Evolutionary conservation across 2,113 vertebrate species (phyloP).

Genomic region (Ellobius talpinus): DNA sequence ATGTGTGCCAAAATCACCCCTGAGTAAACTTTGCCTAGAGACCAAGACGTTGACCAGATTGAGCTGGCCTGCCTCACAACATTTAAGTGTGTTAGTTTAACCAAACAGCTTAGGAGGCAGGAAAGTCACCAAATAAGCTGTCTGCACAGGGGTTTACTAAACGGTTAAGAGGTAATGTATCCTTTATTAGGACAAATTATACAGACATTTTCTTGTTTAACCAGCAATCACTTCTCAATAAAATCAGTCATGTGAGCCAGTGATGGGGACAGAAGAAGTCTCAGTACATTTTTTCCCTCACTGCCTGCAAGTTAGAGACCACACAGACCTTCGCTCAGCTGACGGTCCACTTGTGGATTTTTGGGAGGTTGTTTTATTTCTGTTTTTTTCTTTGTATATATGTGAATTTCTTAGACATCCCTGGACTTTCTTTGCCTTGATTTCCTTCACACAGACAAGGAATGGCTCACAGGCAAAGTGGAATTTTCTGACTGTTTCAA

Average conservation of each 20-base stretch:
- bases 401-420: neutral
- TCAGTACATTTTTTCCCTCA: constrained; percentile 16
- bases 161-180: neutral
- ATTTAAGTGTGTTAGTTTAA: constrained; percentile 22
- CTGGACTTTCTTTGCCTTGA: neutral
- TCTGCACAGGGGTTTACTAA: neutral
- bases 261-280: neutral
- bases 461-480: constrained; percentile 28
- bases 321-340: neutral
- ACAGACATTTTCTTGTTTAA: constrained; percentile 38
- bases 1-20: neutral
- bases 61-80: neutral
- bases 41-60: neutral
- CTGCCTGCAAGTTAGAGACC: neutral
- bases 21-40: neutral
- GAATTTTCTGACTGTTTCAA: constrained; percentile 47
- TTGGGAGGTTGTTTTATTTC: neutral
- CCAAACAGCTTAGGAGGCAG: constrained; percentile 7
- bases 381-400: neutral
- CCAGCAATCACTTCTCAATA: constrained; percentile 13
- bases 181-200: constrained; percentile 38
- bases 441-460: constrained; percentile 50
- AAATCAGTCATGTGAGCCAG: neutral
- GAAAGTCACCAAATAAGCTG: constrained; percentile 36
- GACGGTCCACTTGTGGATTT: neutral